Evolutionary conservation across 2,113 vertebrate genomes (phyloP).

Genomic region (Oreochromis aureus): DNA sequence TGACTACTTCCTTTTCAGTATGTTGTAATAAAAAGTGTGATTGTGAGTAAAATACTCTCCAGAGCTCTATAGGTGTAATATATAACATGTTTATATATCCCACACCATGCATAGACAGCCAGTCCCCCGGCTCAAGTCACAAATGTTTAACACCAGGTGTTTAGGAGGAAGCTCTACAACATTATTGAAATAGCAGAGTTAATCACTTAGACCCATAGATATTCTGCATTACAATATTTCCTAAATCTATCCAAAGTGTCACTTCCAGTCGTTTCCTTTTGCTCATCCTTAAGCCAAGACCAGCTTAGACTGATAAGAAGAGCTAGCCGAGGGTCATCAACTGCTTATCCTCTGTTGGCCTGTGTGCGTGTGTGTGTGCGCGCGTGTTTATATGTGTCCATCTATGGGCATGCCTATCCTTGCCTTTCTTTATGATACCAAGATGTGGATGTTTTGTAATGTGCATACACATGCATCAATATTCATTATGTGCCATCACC

Average conservation of each 20-base stretch:
- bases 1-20: constrained; percentile 19
- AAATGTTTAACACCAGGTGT: not conserved
- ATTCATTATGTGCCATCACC: not conserved
- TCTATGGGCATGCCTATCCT: not conserved
- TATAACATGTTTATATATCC: not conserved
- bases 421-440: not conserved
- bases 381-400: not conserved
- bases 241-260: constrained; percentile 56
- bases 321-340: constrained; percentile 49
- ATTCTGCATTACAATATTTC: constrained; percentile 18
- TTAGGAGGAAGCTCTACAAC: constrained; percentile 1
- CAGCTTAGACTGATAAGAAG: constrained; percentile 61
- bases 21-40: constrained; percentile 40
- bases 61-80: not conserved
- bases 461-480: not conserved
- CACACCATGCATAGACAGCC: not conserved
- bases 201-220: constrained; percentile 26
- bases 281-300: constrained; percentile 56
- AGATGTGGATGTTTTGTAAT: not conserved
- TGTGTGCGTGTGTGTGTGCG: not conserved
- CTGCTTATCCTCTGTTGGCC: constrained; percentile 27
- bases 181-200: constrained; percentile 12
- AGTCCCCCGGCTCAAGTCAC: not conserved
- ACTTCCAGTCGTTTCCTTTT: constrained; percentile 47
- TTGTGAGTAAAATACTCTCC: not conserved